These are phyloP conservation scores for Pollenia labialis DNA, from an alignment of 2,888 invertebrate species.

Conservation along the genomic window DNA sequence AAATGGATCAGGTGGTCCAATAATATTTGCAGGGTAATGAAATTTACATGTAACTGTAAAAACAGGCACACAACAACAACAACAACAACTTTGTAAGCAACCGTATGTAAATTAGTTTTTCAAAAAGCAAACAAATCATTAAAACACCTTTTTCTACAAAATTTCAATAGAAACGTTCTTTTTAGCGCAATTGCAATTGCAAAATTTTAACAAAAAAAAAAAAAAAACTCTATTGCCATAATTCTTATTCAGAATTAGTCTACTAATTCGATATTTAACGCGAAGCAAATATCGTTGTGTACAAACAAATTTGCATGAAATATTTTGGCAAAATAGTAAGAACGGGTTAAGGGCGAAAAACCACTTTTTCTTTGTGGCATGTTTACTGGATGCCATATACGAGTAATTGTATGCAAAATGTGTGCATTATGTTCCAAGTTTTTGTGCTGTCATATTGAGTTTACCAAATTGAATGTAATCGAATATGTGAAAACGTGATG, in stretches of 20 bases:
- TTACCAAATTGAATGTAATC: background rate
- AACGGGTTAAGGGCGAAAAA: background rate
- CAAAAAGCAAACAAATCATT: background rate
- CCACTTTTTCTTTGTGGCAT: background rate
- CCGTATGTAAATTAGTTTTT: background rate
- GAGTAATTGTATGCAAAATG: background rate
- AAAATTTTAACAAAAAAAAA: no score
- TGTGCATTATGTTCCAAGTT: background rate
- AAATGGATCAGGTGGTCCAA: no score
- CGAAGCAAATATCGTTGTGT: background rate
- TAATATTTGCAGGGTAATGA: no score
- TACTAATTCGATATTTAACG: background rate
- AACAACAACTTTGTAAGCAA: slow-evolving; percentile 20
- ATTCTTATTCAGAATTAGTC: no score
- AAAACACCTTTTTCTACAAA: background rate
- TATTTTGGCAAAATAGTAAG: background rate
- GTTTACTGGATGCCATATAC: background rate
- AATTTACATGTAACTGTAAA: slow-evolving; percentile 37
- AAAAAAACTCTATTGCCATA: no score
- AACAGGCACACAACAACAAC: slow-evolving; percentile 22
- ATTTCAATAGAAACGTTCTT: no score
- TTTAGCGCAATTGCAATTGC: no score
- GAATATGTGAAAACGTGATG: slow-evolving; percentile 23
- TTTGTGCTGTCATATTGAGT: background rate
- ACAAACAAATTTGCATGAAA: slow-evolving; percentile 4